phyloP scores from a whole-genome alignment of 2,888 invertebrate genomes.

The Mongoloraphidia duomilia region DNA sequence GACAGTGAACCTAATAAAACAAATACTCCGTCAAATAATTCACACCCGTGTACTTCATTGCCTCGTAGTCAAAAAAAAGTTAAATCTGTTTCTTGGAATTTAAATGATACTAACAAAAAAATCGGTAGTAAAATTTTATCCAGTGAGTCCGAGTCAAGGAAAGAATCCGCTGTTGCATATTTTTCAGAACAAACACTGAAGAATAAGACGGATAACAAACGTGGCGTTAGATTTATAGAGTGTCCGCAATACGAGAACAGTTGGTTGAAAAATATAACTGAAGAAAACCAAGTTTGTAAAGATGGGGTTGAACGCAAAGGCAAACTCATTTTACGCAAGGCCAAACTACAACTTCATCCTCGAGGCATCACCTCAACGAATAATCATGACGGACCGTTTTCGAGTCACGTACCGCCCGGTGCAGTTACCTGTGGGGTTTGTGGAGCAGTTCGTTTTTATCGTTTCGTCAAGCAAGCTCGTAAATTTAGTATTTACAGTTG shows the following conservation, averaged over 20 bases:
- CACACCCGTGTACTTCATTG: no score
- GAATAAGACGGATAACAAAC: conserved; percentile 12
- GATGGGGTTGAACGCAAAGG: conserved; percentile 30
- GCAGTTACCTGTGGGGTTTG: conserved; percentile 67
- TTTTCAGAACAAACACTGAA: no score
- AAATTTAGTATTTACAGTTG: conserved; percentile 77
- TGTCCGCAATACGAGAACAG: conserved; percentile 12
- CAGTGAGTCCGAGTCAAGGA: no score
- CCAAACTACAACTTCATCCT: conserved; percentile 45
- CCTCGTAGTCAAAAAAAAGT: no score
- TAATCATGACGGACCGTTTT: conserved; percentile 53
- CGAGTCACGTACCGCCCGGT: conserved; percentile 42
- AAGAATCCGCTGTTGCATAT: no score
- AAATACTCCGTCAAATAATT: no score
- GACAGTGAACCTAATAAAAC: conserved; percentile 34
- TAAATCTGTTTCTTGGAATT: no score
- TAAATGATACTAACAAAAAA: no score
- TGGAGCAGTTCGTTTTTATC: conserved; percentile 59
- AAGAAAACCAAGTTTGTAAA: conserved; percentile 26
- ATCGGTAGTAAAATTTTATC: no score
- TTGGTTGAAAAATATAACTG: conserved; percentile 23
- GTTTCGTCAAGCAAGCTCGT: conserved; percentile 62
- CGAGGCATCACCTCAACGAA: conserved; percentile 28
- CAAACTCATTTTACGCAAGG: conserved; percentile 54
- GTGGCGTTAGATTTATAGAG: conserved; percentile 9